These are phyloP conservation scores for Sinohyriopsis cumingii DNA, from an alignment of 2,888 invertebrate species.

Conservation along the genomic window DNA sequence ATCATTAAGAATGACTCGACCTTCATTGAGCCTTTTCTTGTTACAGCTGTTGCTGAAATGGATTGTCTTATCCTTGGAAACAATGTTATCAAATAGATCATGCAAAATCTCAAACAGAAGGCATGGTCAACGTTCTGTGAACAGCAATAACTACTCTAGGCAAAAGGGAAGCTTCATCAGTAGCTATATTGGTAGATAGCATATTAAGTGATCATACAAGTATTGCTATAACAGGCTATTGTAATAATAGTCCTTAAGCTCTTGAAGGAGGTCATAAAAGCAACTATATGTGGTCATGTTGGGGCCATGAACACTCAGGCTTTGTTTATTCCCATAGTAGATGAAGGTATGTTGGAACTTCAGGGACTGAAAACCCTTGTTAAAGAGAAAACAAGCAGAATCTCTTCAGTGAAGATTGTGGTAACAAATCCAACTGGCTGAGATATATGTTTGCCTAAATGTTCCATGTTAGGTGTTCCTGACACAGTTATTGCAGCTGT, in stretches of 20 bases:
- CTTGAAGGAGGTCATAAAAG: background rate
- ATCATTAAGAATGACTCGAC: background rate
- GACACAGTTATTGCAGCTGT: background rate
- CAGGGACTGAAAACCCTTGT: constrained; percentile 6
- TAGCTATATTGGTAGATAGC: background rate
- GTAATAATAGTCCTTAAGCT: background rate
- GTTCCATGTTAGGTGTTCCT: no score
- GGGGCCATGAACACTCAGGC: background rate
- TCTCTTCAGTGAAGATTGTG: constrained; percentile 1
- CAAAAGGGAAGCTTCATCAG: no score
- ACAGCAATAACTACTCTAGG: constrained; percentile 1
- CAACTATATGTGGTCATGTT: constrained; percentile 1
- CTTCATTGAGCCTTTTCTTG: constrained; percentile 12
- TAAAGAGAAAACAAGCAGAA: background rate
- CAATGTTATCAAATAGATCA: constrained; percentile 20
- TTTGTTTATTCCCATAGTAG: constrained; percentile 1
- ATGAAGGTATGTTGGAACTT: background rate
- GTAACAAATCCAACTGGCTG: background rate
- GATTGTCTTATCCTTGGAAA: constrained; percentile 20
- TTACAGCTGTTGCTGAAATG: constrained; percentile 6
- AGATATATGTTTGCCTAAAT: background rate
- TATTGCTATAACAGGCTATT: background rate
- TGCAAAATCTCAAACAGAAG: background rate
- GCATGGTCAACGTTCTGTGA: background rate
- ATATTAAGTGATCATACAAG: background rate